These are phyloP conservation scores for Amblyteles armatorius DNA, from an alignment of 2,888 invertebrate species.

Conservation along the genomic window DNA sequence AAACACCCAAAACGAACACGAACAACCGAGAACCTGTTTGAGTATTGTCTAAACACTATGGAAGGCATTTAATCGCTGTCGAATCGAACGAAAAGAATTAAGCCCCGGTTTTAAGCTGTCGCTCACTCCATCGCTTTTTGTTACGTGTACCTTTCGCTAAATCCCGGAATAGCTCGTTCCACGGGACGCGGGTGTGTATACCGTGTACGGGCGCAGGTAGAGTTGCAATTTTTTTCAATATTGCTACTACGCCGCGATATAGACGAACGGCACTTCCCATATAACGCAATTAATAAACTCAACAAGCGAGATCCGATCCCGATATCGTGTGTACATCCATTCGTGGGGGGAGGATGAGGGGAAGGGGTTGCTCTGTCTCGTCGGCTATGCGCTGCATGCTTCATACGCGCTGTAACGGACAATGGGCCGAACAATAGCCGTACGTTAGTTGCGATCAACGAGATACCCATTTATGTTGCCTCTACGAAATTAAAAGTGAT, in stretches of 20 bases:
- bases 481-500: constrained; percentile 83
- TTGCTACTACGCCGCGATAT: constrained; percentile 50
- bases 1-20: no score
- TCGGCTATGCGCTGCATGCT: not conserved
- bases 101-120: not conserved
- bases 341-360: constrained; percentile 62
- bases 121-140: constrained; percentile 4
- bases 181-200: not conserved
- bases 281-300: constrained; percentile 81
- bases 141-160: not conserved
- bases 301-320: constrained; percentile 81
- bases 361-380: constrained; percentile 36
- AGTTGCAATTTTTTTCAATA: constrained; percentile 75
- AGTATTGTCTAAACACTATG: not conserved
- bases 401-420: constrained; percentile 64
- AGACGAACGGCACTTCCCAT: constrained; percentile 74
- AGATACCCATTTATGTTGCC: constrained; percentile 82
- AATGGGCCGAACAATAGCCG: constrained; percentile 74
- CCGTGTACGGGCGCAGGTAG: not conserved
- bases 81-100: not conserved
- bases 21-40: not conserved
- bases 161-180: constrained; percentile 6
- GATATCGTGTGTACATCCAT: constrained; percentile 76
- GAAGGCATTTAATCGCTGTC: not conserved
- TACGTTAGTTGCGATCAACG: constrained; percentile 60